Base-by-base conservation (phyloP, 2,888 invertebrate species). In the Petrolisthes cinctipes region DNA sequence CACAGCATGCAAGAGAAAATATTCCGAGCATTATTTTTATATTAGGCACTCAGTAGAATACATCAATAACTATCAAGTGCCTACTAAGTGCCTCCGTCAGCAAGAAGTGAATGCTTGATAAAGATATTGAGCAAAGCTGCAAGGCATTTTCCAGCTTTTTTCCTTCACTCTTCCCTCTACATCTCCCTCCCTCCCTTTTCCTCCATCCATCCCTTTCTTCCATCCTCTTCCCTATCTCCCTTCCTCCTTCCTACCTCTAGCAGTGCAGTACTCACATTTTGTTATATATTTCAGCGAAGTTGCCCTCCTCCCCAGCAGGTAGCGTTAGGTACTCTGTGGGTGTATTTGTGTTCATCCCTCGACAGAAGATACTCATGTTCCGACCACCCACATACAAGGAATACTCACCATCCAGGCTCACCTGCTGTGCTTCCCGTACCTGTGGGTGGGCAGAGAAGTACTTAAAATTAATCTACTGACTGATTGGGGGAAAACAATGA, bases 271-370 rank as follows among this genome's bases (percentile, higher is more conserved):
- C 88, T 91, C 93, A 95, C 94, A 94, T 94, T 92, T 95, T 95
- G 86, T 95, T 95, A 92, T 96, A 97, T 90, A 96, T 95, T 92
- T 97, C 96, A 0, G 97, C 95, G 92, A 94, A 97, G 93, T 97
- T 97, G 89, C 95, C 95, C 3, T 93, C 93, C 6, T 94, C 94
- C 82, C 95, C 95, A 23, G 94, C 93, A 23, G 94, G 93, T 88
- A 97, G 93, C 5, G 95, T 95, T n/a, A 97, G 93, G 92, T 95
- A 97, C 92, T 97, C 97, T 91, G 94, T 94, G 0, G 97, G 97
- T 78, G 94, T 93, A 4, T 93, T 92, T 0, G 94, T 79, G 79
- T 94, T 94, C 97, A 97, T 97, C 91, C 94, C 94, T 92, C 95
- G 95, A 92, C 97, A 97, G 92, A 96, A 97, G 85, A 97, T 94